phyloP scores from a whole-genome alignment of 2,888 invertebrate species.

The Ectemnius continuus region DNA sequence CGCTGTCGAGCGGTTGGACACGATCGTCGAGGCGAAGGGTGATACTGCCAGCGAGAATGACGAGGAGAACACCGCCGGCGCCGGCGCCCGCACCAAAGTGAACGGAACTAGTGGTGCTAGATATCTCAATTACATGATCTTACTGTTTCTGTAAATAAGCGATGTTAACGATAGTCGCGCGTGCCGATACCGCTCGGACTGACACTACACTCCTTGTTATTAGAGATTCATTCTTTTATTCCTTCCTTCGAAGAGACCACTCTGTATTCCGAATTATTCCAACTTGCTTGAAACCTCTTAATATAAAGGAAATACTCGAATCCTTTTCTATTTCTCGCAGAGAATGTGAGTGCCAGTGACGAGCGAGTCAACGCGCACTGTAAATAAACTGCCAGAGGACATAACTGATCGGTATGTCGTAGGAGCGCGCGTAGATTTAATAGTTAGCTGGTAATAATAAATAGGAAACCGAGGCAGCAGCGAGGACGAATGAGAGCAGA shows the following conservation, averaged over 20 bases:
- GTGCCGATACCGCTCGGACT: slow-evolving; percentile 28
- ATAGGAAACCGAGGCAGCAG: slow-evolving; percentile 27
- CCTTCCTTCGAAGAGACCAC: not conserved
- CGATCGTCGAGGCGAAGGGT: slow-evolving; percentile 72
- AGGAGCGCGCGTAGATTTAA: slow-evolving; percentile 51
- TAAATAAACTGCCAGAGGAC: slow-evolving; percentile 65
- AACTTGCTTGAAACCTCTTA: not conserved
- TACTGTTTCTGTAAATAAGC: slow-evolving; percentile 72
- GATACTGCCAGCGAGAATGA: slow-evolving; percentile 69
- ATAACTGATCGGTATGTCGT: slow-evolving; percentile 50
- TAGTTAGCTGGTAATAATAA: slow-evolving; percentile 50
- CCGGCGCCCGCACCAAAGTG: slow-evolving; percentile 57
- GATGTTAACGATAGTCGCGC: slow-evolving; percentile 40
- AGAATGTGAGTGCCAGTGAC: not conserved
- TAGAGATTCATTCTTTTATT: not conserved
- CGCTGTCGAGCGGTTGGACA: slow-evolving; percentile 69
- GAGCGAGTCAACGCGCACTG: slow-evolving; percentile 52
- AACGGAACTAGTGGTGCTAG: slow-evolving; percentile 69
- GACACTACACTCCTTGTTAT: slow-evolving; percentile 26
- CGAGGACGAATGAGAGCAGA: slow-evolving; percentile 28
- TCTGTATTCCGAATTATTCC: not conserved
- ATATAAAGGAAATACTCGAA: not conserved
- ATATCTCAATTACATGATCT: slow-evolving; percentile 75
- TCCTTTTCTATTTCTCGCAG: not conserved
- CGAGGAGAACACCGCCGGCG: slow-evolving; percentile 69